These are phyloP conservation scores for Synanthedon formicaeformis DNA, from an alignment of 2,888 invertebrate genomes.

Conservation along the genomic window DNA sequence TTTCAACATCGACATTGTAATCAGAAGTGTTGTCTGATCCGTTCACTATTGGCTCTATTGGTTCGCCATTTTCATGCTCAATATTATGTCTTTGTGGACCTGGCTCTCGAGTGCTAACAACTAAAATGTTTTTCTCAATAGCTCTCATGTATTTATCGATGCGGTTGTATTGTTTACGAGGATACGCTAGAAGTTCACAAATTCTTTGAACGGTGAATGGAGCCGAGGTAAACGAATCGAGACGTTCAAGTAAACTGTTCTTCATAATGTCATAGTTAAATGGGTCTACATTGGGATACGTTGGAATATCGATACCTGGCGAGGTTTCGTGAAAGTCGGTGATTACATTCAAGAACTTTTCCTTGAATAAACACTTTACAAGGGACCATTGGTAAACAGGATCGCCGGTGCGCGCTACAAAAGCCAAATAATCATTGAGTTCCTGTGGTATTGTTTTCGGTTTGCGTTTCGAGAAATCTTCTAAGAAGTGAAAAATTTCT, in stretches of 20 bases:
- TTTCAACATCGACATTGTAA: constrained; percentile 67
- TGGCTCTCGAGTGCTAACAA: constrained; percentile 82
- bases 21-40: constrained; percentile 70
- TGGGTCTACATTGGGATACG: constrained; percentile 91
- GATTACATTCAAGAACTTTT: constrained; percentile 88
- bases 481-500: constrained; percentile 84
- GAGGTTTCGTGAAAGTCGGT: constrained; percentile 88
- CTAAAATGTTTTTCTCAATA: constrained; percentile 93
- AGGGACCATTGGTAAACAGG: constrained; percentile 93
- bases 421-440: constrained; percentile 88
- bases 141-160: constrained; percentile 98
- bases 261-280: constrained; percentile 93
- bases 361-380: constrained; percentile 87
- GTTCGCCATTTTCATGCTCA: constrained; percentile 77
- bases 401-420: constrained; percentile 94
- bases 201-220: constrained; percentile 97
- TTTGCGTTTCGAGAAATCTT: constrained; percentile 83
- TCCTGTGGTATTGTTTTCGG: constrained; percentile 86
- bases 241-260: constrained; percentile 81
- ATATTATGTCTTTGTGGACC: constrained; percentile 66
- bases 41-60: constrained; percentile 70
- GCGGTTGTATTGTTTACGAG: constrained; percentile 93
- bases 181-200: constrained; percentile 92
- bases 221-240: constrained; percentile 88
- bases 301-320: constrained; percentile 81